These are phyloP conservation scores for Geodia barretti DNA, from an alignment of 37 sponge, comb jelly and placozoan species.

Conservation along the genomic window DNA sequence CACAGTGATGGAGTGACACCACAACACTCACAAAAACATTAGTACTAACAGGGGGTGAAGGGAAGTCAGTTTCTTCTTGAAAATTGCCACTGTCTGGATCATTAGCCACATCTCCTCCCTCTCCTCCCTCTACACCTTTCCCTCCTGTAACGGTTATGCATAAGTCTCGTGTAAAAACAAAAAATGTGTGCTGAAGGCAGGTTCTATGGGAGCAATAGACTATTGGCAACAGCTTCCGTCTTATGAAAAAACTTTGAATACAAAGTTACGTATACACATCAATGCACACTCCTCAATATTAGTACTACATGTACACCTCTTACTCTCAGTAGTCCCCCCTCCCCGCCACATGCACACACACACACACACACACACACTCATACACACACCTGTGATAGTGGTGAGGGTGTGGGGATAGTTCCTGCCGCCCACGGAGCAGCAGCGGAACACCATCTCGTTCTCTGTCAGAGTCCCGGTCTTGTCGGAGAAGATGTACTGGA, in stretches of 20 bases:
- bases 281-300: background rate
- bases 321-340: no score
- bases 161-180: no score
- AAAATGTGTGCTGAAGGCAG: no score
- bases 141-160: no score
- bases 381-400: background rate
- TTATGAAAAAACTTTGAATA: no score
- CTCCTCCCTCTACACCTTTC: no score
- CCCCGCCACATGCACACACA: conserved; percentile 19
- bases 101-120: no score
- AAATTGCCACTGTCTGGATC: no score
- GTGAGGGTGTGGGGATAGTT: conserved; percentile 53
- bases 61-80: conserved; percentile 17
- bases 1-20: background rate
- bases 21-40: background rate
- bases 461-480: conserved; percentile 91
- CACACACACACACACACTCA: no score
- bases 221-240: no score
- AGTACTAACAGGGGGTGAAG: conserved; percentile 7
- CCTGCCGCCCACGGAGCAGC: conserved; percentile 64
- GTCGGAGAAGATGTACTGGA: conserved; percentile 85
- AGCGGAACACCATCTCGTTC: conserved; percentile 74
- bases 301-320: no score
- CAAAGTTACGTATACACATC: background rate
- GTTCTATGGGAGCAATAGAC: no score